A percentile compares a stretch with the other conserved stretches of the same genome.
phyloP scores from a whole-genome alignment of 1,140 invertebrate species.

The Telenomus remus region DNA sequence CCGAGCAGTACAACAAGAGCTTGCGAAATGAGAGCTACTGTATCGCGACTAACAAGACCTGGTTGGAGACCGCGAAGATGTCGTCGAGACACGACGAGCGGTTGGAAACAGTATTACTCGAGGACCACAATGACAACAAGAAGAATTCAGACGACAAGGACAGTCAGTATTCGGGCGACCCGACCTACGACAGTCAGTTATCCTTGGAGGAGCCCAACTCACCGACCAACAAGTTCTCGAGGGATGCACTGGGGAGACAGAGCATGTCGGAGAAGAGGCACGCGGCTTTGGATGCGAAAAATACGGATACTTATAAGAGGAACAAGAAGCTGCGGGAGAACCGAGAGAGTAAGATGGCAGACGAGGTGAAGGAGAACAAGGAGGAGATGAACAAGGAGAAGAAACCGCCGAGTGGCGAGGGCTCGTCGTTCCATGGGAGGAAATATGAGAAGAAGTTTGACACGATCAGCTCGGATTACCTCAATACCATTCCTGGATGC shows the following conservation, averaged over 20 bases:
- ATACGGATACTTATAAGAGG: constrained; percentile 94
- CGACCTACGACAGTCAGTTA: constrained; percentile 85
- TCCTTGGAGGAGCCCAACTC: constrained; percentile 83
- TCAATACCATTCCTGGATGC: constrained; percentile 70
- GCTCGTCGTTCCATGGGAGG: constrained; percentile 60
- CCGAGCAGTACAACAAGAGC: constrained; percentile 79
- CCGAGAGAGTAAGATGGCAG: constrained; percentile 72
- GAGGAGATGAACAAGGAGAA: constrained; percentile 61
- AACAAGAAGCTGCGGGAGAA: constrained; percentile 89
- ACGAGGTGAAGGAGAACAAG: constrained; percentile 50
- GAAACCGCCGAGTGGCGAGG: constrained; percentile 57
- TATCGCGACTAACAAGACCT: constrained; percentile 79
- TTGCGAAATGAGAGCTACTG: constrained; percentile 92
- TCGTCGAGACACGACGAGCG: constrained; percentile 58
- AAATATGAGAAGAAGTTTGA: constrained; percentile 63
- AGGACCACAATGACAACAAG: constrained; percentile 66
- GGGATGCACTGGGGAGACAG: constrained; percentile 94
- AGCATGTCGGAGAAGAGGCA: constrained; percentile 98
- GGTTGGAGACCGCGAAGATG: constrained; percentile 67
- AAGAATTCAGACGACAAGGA: constrained; percentile 67
- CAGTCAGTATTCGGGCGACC: constrained; percentile 77
- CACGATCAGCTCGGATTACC: constrained; percentile 64
- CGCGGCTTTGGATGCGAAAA: constrained; percentile 94
- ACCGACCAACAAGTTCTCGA: constrained; percentile 81
- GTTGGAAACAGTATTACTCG: constrained; percentile 63